Percentiles rank a stretch among this genome's conserved stretches.
Evolutionary conservation across 1,140 invertebrate genomes (phyloP).

Genomic region (Ctenoplectra terminalis): DNA sequence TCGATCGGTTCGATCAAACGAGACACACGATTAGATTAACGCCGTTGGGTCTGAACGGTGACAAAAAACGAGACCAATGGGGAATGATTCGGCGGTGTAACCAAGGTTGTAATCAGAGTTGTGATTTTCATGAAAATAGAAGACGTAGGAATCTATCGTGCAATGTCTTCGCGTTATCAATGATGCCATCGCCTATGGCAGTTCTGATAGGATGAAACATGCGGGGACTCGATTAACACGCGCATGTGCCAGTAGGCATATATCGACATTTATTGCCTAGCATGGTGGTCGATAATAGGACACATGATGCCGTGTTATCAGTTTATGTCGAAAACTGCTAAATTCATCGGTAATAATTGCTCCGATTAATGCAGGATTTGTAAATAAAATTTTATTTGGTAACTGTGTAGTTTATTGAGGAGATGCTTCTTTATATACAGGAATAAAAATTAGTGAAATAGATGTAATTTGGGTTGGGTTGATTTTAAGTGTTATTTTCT

Average conservation of each 20-base stretch:
- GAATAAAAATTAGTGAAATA: too few relatives aligned
- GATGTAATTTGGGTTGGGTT: too few relatives aligned
- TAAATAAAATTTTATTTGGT: too few relatives aligned
- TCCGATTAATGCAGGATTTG: too few relatives aligned
- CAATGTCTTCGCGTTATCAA: conserved; percentile 20
- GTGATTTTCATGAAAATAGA: background rate
- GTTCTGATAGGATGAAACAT: conserved; percentile 36
- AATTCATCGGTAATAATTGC: background rate
- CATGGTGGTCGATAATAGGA: conserved; percentile 41
- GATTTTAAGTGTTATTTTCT: too few relatives aligned
- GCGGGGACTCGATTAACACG: conserved; percentile 56
- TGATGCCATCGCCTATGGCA: conserved; percentile 17
- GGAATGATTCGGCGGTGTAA: background rate
- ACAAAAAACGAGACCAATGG: background rate
- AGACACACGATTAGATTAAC: conserved; percentile 19
- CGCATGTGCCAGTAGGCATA: conserved; percentile 45
- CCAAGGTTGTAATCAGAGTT: background rate
- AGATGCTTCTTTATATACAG: too few relatives aligned
- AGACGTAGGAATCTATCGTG: background rate
- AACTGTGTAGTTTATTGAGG: too few relatives aligned
- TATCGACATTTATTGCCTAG: conserved; percentile 52
- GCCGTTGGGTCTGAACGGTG: background rate
- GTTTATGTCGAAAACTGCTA: conserved; percentile 36
- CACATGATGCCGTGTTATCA: conserved; percentile 30
- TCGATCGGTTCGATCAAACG: conserved; percentile 10